Base-by-base conservation (phyloP, 2,888 invertebrate species). In the Megaustenia siamemsis region DNA sequence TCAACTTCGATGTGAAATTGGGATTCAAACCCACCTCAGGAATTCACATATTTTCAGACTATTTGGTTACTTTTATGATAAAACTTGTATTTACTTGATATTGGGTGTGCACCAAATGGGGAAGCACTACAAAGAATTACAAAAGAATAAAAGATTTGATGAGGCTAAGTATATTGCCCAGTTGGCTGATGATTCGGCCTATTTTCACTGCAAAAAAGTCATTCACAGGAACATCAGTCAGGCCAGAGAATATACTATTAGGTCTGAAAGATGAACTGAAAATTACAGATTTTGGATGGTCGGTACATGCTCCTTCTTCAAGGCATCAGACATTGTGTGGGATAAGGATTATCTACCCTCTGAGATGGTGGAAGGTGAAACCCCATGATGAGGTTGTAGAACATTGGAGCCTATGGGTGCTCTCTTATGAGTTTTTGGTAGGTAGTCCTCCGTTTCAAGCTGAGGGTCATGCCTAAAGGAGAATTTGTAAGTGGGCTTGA, bases 201-300 rank as follows among this genome's bases (percentile, higher is more conserved):
- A 98, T 92, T 97, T 98, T 89, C 99, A 99, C 91, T 95, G 96
- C 63, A 97, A 97, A 90, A 97, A 97, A 94, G 98, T 98, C 0
- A 98, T 98, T 88, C 98, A 99, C 93, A 95, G 94, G 77, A 98
- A 99, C 92, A 97, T 99, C 32, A n/a, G n/a, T n/a, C n/a, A 99
- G 99, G 93, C 98, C 99, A 0, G 99, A 99, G 93, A 99, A 99
- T 94, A 95, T 99, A 68, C 95, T 99, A 6, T 95, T 99, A 4
- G 97, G 97, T 1, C 95, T 96, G 84, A 96, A 96, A 85, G 97
- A 97, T 63, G 97, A 98, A 91, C 95, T 99, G 0, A 99, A 99
- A 95, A 97, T 99, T 89, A 98, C 98, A 8, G 99, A 99, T 94
- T 99, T 99, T 94, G 99, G 99, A 24, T 99, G 99, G 99, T 98